Conservation (phyloP, 1,140 invertebrate species). For the Conopomorpha cramerella region DNA sequence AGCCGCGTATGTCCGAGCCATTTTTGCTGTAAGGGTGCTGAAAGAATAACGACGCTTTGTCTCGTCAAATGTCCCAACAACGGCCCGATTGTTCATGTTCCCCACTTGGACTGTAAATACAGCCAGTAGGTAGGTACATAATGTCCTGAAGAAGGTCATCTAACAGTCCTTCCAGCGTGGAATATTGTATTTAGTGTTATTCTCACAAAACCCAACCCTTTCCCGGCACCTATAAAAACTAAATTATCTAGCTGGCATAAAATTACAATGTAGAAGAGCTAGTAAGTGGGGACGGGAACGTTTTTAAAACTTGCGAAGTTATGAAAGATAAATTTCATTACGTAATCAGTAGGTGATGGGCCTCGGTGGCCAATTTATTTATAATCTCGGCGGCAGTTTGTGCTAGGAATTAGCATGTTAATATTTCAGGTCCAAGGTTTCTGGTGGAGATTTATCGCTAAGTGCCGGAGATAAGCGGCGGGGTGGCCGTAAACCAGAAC, state of each 20-base stretch:
- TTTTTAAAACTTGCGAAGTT: constrained; percentile 42
- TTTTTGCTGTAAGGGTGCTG: no score
- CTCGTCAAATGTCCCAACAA: no score
- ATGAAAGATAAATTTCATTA: constrained; percentile 46
- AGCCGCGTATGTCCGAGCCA: no score
- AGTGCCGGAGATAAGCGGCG: constrained; percentile 46
- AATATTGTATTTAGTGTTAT: no score
- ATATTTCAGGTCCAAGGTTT: constrained; percentile 56
- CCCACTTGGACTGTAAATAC: no score
- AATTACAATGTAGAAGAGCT: constrained; percentile 33
- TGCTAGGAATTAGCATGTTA: constrained; percentile 57
- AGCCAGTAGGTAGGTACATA: no score
- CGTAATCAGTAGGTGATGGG: constrained; percentile 27
- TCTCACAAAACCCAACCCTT: no score
- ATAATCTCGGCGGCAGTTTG: constrained; percentile 53
- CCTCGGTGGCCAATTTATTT: constrained; percentile 46
- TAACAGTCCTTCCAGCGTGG: no score
- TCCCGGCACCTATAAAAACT: constrained; percentile 15
- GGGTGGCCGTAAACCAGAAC: constrained; percentile 42
- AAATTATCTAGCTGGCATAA: constrained; percentile 26
- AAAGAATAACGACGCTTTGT: no score
- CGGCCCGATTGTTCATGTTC: no score
- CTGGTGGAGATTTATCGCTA: constrained; percentile 52
- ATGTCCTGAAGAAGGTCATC: no score
- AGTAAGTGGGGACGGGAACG: constrained; percentile 13